Evolutionary conservation across 1,140 invertebrate genomes (phyloP), one percentile per base, ranked within the genome.

Genomic region (Brachionus rubens): DNA sequence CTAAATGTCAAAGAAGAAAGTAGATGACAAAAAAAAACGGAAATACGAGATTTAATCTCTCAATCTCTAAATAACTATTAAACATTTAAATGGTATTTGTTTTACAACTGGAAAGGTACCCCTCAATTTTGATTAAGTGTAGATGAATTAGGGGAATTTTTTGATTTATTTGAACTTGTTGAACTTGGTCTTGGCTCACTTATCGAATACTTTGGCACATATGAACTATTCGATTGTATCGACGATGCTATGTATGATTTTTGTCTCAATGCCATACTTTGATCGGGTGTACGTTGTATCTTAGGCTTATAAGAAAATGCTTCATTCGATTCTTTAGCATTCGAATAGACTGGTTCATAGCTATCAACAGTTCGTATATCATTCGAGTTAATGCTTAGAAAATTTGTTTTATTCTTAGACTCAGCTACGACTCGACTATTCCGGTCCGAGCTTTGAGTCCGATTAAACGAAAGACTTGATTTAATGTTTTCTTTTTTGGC

Each of bases 151-250:
- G 59, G 59, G 0, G 68, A 72, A 26, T 54, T 54, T 40, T 50
- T 48, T 1, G 68, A 72, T 41, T 41, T 48, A 12, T 48, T 72
- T 0, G 68, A 72, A 40, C 19, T 54, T 33, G 68, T 46, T 21
- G 68, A 72, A 54, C 68, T 72, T 21, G 68, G 68, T 52, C 68
- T 48, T 30, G 68, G 68, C 46, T 72, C 68, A 40, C 30, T 41
- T 10, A 50, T 28, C 9, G 68, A 72, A 50, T 72, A 72, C 30
- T 54, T 72, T 24, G 68, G 68, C 21, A 50, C 68, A 54, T 50
- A 50, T 9, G 68, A 72, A 10, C 43, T 30, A 36, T 72, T 54
- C 19, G 50, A 72, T 72, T 48, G 68, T 19, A 41, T 33, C 5
- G 68, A 54, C 14, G 30, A 41, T 4, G 68, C 43, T 7, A 41